A percentile compares a stretch with the other conserved stretches of the same genome.
Conservation (phyloP, 1,140 invertebrate genomes). For the Arctopsyche grandis region DNA sequence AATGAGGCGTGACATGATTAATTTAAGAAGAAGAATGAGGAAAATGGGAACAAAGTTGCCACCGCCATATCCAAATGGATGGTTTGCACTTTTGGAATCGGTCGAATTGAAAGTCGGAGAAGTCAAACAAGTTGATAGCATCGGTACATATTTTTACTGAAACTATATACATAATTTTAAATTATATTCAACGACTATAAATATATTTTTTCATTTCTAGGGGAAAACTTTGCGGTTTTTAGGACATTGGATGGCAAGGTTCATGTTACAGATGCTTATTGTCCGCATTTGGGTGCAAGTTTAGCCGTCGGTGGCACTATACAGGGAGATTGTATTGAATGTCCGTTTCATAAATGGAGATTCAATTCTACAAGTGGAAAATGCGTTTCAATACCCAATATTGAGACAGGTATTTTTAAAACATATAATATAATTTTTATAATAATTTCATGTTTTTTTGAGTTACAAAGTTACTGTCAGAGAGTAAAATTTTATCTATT, state of each 20-base stretch:
- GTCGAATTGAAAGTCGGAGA: slow-evolving; percentile 70
- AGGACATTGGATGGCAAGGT: slow-evolving; percentile 68
- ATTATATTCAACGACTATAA: neutral
- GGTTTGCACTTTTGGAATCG: slow-evolving; percentile 84
- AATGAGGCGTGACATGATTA: slow-evolving; percentile 65
- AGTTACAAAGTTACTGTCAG: neutral
- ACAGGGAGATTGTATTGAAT: slow-evolving; percentile 81
- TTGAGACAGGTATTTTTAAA: slow-evolving; percentile 57
- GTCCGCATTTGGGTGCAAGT: slow-evolving; percentile 90
- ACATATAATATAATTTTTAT: neutral
- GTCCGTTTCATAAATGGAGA: slow-evolving; percentile 87
- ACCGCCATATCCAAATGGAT: slow-evolving; percentile 90
- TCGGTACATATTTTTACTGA: slow-evolving; percentile 67
- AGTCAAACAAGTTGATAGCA: slow-evolving; percentile 72
- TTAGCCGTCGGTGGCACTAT: slow-evolving; percentile 81
- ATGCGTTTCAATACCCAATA: slow-evolving; percentile 74
- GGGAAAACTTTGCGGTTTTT: slow-evolving; percentile 83
- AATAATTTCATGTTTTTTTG: neutral
- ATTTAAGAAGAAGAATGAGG: slow-evolving; percentile 60
- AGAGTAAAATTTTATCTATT: too few species aligned
- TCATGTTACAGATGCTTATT: slow-evolving; percentile 84
- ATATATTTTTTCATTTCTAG: slow-evolving; percentile 60
- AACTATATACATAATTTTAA: slow-evolving; percentile 1
- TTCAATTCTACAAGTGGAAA: slow-evolving; percentile 79
- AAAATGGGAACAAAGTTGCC: slow-evolving; percentile 72